These are phyloP conservation scores for Talpa occidentalis DNA, from an alignment of 2,113 vertebrate species.

Conservation along the genomic window DNA sequence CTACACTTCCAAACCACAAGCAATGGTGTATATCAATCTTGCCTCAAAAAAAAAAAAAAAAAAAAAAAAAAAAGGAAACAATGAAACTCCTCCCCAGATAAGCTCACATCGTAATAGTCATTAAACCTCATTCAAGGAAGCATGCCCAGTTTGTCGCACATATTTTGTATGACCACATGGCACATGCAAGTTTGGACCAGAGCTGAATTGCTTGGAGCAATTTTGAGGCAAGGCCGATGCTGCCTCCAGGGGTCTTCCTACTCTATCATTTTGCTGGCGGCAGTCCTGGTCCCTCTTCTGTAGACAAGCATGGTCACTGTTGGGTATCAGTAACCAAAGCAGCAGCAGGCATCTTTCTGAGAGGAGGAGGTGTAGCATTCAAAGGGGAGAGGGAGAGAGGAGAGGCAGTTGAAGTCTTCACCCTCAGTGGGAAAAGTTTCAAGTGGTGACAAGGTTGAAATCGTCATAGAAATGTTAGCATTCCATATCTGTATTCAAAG, in stretches of 20 bases:
- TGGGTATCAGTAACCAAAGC: background rate
- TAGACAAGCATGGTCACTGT: background rate
- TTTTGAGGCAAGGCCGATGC: background rate
- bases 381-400: accelerated
- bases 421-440: background rate
- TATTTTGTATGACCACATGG: background rate
- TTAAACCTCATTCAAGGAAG: background rate
- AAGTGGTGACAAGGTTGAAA: background rate
- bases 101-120: background rate
- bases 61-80: background rate
- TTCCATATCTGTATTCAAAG: constrained; percentile 23
- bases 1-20: too few species aligned
- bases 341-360: background rate
- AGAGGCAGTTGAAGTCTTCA: background rate
- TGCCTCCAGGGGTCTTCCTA: background rate
- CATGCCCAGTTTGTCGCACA: background rate
- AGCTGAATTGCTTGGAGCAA: background rate
- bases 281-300: background rate
- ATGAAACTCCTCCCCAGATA: background rate
- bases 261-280: background rate
- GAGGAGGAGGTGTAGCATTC: background rate
- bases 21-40: too few species aligned
- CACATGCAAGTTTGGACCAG: background rate
- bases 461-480: constrained; percentile 18
- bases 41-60: background rate